A percentile compares a stretch with the other conserved stretches of the same genome.
Evolutionary conservation across 2,113 vertebrate genomes (phyloP).

Genomic region (Ochotona curzoniae): DNA sequence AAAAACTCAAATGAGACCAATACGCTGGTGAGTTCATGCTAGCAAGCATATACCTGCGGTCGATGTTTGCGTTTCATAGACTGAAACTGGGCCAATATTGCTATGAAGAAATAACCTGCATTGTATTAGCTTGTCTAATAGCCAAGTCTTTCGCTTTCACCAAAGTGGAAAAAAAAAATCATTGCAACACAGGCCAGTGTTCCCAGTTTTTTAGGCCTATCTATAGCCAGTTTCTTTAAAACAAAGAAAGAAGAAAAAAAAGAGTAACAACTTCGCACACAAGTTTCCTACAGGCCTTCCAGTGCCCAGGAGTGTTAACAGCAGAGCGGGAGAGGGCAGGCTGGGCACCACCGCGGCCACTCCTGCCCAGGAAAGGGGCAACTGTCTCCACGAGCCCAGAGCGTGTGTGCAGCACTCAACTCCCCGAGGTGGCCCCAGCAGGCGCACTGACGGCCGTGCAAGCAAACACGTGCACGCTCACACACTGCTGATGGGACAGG

Average conservation of each 20-base stretch:
- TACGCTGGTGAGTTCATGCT: not conserved
- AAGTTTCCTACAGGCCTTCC: slow-evolving; percentile 54
- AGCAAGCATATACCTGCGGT: not conserved
- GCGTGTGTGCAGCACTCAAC: slow-evolving; percentile 56
- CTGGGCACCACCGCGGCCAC: slow-evolving; percentile 42
- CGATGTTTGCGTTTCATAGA: slow-evolving; percentile 12
- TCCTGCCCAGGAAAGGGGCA: slow-evolving; percentile 59
- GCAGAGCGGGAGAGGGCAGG: slow-evolving; percentile 44
- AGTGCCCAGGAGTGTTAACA: slow-evolving; percentile 36
- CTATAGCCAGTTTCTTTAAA: not conserved
- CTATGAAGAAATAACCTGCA: slow-evolving; percentile 4
- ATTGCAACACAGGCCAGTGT: not conserved
- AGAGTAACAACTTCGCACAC: slow-evolving; percentile 46
- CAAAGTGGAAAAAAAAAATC: slow-evolving; percentile 12
- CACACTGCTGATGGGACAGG: slow-evolving; percentile 50
- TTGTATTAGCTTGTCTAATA: not conserved
- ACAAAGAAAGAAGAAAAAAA: not conserved
- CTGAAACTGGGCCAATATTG: not conserved
- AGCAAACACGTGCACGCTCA: slow-evolving; percentile 51
- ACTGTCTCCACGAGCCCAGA: slow-evolving; percentile 46
- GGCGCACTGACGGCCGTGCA: slow-evolving; percentile 60
- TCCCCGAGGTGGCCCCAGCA: slow-evolving; percentile 60
- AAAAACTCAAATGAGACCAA: not conserved
- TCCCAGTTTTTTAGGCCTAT: not conserved
- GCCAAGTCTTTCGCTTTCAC: not conserved